A percentile compares a stretch with the other conserved stretches of the same genome.
Evolutionary conservation across 1,140 invertebrate genomes (phyloP).

Genomic region (Drosophila nasuta): DNA sequence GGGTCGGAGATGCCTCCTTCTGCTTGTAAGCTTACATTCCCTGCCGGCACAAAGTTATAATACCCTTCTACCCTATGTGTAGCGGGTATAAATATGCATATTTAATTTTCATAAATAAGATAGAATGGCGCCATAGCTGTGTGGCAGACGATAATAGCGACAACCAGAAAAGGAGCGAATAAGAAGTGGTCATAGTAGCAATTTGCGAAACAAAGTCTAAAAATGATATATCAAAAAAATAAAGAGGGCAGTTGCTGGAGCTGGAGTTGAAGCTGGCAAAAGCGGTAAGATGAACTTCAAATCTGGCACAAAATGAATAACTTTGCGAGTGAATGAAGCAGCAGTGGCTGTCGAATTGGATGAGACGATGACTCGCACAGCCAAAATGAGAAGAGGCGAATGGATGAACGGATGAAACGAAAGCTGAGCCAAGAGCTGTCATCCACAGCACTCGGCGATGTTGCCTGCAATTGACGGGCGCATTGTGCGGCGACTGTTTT

Average conservation of each 20-base stretch:
- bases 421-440: slow-evolving; percentile 60
- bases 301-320: slow-evolving; percentile 73
- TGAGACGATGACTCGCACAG: slow-evolving; percentile 41
- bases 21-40: no score
- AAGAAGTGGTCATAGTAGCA: slow-evolving; percentile 55
- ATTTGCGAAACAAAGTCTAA: slow-evolving; percentile 55
- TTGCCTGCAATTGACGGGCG: slow-evolving; percentile 75
- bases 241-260: neutral
- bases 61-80: neutral
- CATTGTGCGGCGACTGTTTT: slow-evolving; percentile 77
- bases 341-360: slow-evolving; percentile 26
- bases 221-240: slow-evolving; percentile 25
- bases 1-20: no score
- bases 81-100: slow-evolving; percentile 54
- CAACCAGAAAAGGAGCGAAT: neutral
- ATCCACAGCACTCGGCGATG: slow-evolving; percentile 51
- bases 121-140: slow-evolving; percentile 74
- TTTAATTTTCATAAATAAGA: slow-evolving; percentile 82
- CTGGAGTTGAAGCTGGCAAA: slow-evolving; percentile 1
- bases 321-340: slow-evolving; percentile 56
- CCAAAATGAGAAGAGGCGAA: slow-evolving; percentile 8
- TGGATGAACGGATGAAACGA: slow-evolving; percentile 16
- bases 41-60: no score
- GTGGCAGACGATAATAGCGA: slow-evolving; percentile 64
- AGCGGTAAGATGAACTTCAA: slow-evolving; percentile 67